A percentile compares a stretch with the other conserved stretches of the same genome.
These are phyloP conservation scores for Rotaria macrura DNA, from an alignment of 2,888 invertebrate genomes.

Conservation along the genomic window DNA sequence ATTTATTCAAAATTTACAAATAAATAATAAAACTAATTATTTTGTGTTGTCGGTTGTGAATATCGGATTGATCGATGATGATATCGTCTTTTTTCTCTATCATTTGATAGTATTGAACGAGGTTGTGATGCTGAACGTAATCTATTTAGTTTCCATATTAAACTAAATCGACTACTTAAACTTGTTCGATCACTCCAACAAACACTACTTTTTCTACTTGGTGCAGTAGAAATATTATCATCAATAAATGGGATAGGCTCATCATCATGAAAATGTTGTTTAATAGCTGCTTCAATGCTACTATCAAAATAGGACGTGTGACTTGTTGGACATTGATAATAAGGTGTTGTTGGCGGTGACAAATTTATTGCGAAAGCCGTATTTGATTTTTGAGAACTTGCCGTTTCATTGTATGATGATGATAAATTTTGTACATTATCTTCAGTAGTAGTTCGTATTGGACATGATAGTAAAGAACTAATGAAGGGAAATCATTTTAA, in stretches of 20 bases:
- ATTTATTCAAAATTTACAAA: not conserved
- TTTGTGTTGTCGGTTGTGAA: not conserved
- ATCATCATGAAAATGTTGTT: not conserved
- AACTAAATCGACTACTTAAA: slow-evolving; percentile 1
- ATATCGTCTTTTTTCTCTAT: not conserved
- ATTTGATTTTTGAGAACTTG: not conserved
- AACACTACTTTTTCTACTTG: not conserved
- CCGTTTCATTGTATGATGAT: not conserved
- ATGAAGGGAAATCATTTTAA: not conserved
- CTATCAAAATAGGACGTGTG: not conserved
- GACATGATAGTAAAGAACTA: not conserved
- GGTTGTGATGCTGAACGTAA: no score
- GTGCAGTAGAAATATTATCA: not conserved
- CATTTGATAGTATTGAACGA: not conserved
- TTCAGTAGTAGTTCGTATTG: not conserved
- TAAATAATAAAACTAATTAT: not conserved
- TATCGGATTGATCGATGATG: not conserved
- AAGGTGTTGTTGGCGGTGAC: not conserved
- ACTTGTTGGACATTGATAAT: not conserved
- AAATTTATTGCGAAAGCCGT: not conserved
- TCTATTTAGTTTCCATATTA: not conserved
- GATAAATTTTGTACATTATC: not conserved
- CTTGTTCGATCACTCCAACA: slow-evolving; percentile 10
- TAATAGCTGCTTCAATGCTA: not conserved
- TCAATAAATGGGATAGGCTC: slow-evolving; percentile 12